Percentiles rank a stretch among this genome's conserved stretches.
Conservation (phyloP, 2,888 invertebrate genomes). For the Torymus tubicola region DNA sequence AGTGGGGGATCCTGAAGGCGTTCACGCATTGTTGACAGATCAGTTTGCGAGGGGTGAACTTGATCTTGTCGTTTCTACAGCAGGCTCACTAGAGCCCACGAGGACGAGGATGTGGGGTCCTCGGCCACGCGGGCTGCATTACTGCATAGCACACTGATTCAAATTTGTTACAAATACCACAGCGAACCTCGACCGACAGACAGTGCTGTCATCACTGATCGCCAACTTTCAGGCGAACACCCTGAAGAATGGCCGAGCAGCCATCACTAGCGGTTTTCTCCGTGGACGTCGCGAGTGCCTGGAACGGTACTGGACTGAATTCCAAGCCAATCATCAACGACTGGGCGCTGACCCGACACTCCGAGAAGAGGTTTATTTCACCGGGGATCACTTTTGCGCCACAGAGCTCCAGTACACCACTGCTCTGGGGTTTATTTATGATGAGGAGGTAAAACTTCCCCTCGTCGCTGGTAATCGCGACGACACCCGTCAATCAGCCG, state of each 20-base stretch:
- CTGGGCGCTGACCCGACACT: not conserved
- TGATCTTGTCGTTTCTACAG: too few species aligned
- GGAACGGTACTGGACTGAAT: not conserved
- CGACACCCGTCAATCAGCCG: not conserved
- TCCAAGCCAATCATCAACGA: not conserved
- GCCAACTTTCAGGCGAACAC: not conserved
- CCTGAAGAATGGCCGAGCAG: not conserved
- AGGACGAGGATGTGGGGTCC: too few species aligned
- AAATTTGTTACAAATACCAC: too few species aligned
- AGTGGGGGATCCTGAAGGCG: too few species aligned
- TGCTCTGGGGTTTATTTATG: not conserved
- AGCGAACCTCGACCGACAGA: too few species aligned
- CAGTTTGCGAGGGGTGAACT: too few species aligned
- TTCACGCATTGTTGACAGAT: too few species aligned
- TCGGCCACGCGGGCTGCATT: too few species aligned
- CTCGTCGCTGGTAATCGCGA: not conserved
- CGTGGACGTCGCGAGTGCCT: not conserved
- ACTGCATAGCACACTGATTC: too few species aligned
- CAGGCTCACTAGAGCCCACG: too few species aligned
- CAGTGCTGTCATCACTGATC: not conserved
- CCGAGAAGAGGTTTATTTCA: not conserved
- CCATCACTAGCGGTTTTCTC: not conserved
- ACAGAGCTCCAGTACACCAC: not conserved
- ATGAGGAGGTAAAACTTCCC: not conserved
- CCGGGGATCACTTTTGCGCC: not conserved